Percentiles rank a stretch among this genome's conserved stretches.
Evolutionary conservation across 2,797 vertebrate genomes (phyloP).

Genomic region (Cyprinella venusta): DNA sequence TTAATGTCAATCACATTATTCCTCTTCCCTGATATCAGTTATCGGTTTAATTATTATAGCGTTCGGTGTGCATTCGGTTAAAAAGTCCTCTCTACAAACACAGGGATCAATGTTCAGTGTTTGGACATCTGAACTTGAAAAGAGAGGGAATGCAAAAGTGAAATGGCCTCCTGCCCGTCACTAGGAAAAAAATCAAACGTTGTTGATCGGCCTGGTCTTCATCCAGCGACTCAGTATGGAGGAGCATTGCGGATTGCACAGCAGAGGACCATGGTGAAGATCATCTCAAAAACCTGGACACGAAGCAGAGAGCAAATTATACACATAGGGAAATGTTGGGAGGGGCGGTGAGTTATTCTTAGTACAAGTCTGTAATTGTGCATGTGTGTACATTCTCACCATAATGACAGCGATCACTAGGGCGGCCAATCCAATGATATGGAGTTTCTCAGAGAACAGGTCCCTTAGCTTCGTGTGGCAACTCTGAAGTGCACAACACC

Average conservation of each 20-base stretch:
- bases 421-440: slow-evolving; percentile 55
- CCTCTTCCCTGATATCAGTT: slow-evolving; percentile 18
- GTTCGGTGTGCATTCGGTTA: slow-evolving; percentile 1
- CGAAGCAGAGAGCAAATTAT: not conserved
- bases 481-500: slow-evolving; percentile 54
- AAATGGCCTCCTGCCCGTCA: not conserved
- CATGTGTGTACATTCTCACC: slow-evolving; percentile 35
- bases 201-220: not conserved
- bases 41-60: slow-evolving; percentile 16
- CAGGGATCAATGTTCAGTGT: slow-evolving; percentile 5
- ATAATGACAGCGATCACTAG: slow-evolving; percentile 53
- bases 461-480: slow-evolving; percentile 55
- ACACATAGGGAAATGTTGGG: not conserved
- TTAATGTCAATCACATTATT: slow-evolving; percentile 26
- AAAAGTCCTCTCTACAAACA: slow-evolving; percentile 13
- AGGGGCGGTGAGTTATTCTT: not conserved
- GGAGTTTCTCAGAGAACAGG: slow-evolving; percentile 55
- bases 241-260: slow-evolving; percentile 57
- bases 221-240: slow-evolving; percentile 41
- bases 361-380: slow-evolving; percentile 19
- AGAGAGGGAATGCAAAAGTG: slow-evolving; percentile 23
- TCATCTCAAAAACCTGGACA: slow-evolving; percentile 57
- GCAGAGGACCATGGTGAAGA: slow-evolving; percentile 59
- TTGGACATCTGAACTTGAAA: slow-evolving; percentile 16
- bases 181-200: slow-evolving; percentile 3